Conservation (phyloP, 2,113 vertebrate species). For the Xenus cinereus region DNA sequence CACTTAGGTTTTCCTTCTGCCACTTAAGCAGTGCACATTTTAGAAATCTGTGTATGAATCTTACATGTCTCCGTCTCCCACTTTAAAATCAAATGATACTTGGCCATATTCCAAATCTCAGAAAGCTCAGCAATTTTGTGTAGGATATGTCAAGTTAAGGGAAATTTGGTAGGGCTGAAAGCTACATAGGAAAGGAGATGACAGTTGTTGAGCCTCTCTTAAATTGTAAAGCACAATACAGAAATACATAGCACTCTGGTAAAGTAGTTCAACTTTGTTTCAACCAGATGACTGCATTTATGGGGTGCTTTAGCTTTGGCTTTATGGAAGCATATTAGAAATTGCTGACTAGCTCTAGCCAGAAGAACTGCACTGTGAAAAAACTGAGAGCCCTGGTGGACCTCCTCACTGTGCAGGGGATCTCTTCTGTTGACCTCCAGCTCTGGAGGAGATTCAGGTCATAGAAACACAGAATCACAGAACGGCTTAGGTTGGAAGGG, state of each 20-base stretch:
- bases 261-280: background rate
- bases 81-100: slow-evolving; percentile 26
- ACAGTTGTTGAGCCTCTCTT: background rate
- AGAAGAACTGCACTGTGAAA: background rate
- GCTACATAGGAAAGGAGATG: background rate
- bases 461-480: background rate
- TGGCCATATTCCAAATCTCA: slow-evolving; percentile 9
- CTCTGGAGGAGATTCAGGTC: background rate
- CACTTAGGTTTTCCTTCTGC: background rate
- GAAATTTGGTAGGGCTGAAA: background rate
- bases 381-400: background rate
- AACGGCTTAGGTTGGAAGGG: background rate
- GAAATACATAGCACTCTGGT: background rate
- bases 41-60: slow-evolving; percentile 16
- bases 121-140: background rate
- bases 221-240: background rate
- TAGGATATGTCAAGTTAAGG: background rate
- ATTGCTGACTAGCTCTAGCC: background rate
- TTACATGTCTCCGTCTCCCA: background rate
- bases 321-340: background rate
- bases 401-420: rapidly evolving
- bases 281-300: background rate
- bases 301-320: background rate
- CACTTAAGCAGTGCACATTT: background rate
- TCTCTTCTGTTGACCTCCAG: background rate